Evolutionary conservation across 2,797 vertebrate species (phyloP).

Genomic region (Atherinosoma microstoma): DNA sequence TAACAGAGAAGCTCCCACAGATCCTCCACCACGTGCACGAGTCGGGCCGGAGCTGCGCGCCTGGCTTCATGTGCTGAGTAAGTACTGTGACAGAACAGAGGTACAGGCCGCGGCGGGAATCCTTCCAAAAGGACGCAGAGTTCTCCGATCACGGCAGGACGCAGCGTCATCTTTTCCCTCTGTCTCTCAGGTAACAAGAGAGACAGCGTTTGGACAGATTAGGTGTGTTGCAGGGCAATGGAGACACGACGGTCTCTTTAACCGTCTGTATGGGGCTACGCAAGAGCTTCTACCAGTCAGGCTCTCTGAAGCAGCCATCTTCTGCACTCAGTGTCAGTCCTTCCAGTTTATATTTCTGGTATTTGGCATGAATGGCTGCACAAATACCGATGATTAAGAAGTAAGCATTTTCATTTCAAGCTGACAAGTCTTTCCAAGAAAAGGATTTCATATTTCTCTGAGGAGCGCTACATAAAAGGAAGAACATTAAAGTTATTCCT

Average conservation of each 20-base stretch:
- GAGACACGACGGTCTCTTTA: conserved; percentile 36
- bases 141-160: conserved; percentile 69
- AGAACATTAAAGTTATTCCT: neutral
- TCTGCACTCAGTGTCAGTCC: conserved; percentile 47
- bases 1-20: conserved; percentile 59
- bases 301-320: conserved; percentile 62
- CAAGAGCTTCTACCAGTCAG: conserved; percentile 41
- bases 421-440: conserved; percentile 43
- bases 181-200: conserved; percentile 75
- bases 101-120: conserved; percentile 56
- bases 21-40: conserved; percentile 38
- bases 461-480: conserved; percentile 12
- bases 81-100: conserved; percentile 64
- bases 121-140: conserved; percentile 77
- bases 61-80: conserved; percentile 70
- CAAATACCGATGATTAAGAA: conserved; percentile 53
- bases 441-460: conserved; percentile 15
- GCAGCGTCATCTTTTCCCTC: conserved; percentile 72
- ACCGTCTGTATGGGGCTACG: conserved; percentile 7
- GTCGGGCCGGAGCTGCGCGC: conserved; percentile 32
- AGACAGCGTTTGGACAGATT: conserved; percentile 40
- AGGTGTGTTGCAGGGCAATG: conserved; percentile 26
- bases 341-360: conserved; percentile 46
- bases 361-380: conserved; percentile 52
- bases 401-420: conserved; percentile 53